These are phyloP conservation scores for Drosophila imparisetae DNA, from an alignment of 2,888 invertebrate genomes.

Conservation along the genomic window DNA sequence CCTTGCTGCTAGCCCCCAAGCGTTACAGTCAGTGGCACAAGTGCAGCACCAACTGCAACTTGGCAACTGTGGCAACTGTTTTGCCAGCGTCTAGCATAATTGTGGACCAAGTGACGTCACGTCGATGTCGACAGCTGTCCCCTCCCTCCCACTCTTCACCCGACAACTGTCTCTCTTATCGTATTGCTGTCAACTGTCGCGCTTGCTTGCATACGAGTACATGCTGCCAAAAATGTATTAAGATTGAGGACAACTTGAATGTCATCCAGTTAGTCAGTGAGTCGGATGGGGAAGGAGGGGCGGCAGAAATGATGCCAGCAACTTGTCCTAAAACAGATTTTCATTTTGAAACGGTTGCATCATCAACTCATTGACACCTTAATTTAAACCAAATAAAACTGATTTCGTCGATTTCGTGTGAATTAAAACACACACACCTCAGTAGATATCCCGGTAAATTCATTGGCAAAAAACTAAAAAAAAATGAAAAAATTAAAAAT, in stretches of 20 bases:
- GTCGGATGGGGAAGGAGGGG: background rate
- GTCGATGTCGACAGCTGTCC: slow-evolving; percentile 27
- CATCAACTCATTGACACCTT: background rate
- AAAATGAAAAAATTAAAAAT: too few species aligned
- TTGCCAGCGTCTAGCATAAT: slow-evolving; percentile 24
- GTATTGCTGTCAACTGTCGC: slow-evolving; percentile 72
- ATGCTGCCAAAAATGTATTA: slow-evolving; percentile 69
- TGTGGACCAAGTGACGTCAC: slow-evolving; percentile 51
- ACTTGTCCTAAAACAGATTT: background rate
- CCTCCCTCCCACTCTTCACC: background rate
- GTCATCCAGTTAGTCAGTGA: slow-evolving; percentile 43
- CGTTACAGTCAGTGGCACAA: slow-evolving; percentile 50
- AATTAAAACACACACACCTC: background rate
- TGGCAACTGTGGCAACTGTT: slow-evolving; percentile 64
- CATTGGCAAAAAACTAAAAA: too few species aligned
- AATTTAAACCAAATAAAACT: too few species aligned
- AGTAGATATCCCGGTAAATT: background rate
- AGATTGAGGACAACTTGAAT: slow-evolving; percentile 68
- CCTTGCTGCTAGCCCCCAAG: slow-evolving; percentile 21
- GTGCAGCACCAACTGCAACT: slow-evolving; percentile 25
- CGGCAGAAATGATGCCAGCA: background rate
- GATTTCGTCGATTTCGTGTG: background rate
- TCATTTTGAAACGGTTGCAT: background rate
- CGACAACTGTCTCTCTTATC: background rate
- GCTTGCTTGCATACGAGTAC: slow-evolving; percentile 58